phyloP scores from a whole-genome alignment of 2,888 invertebrate genomes.

The Timema cristinae region DNA sequence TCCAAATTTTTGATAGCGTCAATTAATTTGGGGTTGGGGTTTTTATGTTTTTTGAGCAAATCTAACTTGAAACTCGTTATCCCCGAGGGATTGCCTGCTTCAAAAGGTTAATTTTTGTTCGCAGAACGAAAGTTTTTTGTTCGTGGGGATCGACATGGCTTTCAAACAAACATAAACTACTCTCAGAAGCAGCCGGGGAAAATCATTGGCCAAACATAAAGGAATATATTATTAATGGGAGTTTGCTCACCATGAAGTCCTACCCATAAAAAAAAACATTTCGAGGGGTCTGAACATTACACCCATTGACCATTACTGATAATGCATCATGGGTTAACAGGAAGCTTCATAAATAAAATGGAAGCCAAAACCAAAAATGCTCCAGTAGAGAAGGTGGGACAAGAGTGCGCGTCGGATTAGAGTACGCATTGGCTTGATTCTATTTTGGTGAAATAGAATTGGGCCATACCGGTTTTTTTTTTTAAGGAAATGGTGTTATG shows the following conservation, averaged over 20 bases:
- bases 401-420: too few species aligned
- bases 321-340: conserved; percentile 4
- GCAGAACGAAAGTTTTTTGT: background rate
- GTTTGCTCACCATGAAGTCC: too few species aligned
- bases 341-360: background rate
- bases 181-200: background rate
- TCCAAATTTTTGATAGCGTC: background rate
- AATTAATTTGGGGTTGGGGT: background rate
- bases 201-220: background rate
- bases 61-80: background rate
- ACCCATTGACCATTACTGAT: background rate
- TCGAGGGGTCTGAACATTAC: background rate
- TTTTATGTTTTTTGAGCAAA: background rate
- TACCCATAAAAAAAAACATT: background rate
- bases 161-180: background rate
- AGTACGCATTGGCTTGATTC: too few species aligned
- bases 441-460: too few species aligned
- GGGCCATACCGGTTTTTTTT: too few species aligned
- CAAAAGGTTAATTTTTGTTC: background rate
- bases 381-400: too few species aligned
- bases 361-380: background rate
- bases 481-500: too few species aligned
- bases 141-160: background rate
- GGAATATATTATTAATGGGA: background rate
- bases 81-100: background rate